phyloP scores from a whole-genome alignment of 1,140 invertebrate genomes.

The Olivierus martensii region DNA sequence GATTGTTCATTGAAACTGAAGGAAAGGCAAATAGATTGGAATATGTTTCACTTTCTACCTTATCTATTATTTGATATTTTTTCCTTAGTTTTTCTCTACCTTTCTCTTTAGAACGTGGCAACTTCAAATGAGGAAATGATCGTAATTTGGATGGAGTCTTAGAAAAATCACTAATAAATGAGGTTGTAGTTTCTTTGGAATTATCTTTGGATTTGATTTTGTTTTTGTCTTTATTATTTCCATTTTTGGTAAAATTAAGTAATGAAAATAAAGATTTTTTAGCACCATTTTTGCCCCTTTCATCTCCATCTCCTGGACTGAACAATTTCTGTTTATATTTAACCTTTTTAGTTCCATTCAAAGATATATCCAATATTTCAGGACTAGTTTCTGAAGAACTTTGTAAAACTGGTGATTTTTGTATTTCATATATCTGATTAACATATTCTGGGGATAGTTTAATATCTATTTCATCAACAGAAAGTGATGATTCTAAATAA shows the following conservation, averaged over 20 bases:
- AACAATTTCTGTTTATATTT: conserved; percentile 1
- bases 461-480: background rate
- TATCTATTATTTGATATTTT: too few relatives aligned
- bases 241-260: conserved; percentile 16
- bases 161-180: conserved; percentile 20
- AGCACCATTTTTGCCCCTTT: conserved; percentile 11
- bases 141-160: conserved; percentile 32
- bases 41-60: too few relatives aligned
- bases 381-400: conserved; percentile 14
- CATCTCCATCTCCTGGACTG: background rate
- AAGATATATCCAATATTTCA: background rate
- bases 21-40: too few relatives aligned
- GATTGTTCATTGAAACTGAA: background rate
- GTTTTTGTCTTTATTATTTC: conserved; percentile 12
- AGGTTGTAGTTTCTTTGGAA: conserved; percentile 6
- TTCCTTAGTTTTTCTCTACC: background rate
- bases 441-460: background rate
- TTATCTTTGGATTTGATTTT: conserved; percentile 15
- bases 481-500: conserved; percentile 2
- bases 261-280: conserved; percentile 17
- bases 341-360: background rate
- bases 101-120: conserved; percentile 50
- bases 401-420: background rate
- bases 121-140: conserved; percentile 23
- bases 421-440: background rate